Base-by-base conservation (phyloP, 2,888 invertebrate genomes). In the Oligia latruncula region DNA sequence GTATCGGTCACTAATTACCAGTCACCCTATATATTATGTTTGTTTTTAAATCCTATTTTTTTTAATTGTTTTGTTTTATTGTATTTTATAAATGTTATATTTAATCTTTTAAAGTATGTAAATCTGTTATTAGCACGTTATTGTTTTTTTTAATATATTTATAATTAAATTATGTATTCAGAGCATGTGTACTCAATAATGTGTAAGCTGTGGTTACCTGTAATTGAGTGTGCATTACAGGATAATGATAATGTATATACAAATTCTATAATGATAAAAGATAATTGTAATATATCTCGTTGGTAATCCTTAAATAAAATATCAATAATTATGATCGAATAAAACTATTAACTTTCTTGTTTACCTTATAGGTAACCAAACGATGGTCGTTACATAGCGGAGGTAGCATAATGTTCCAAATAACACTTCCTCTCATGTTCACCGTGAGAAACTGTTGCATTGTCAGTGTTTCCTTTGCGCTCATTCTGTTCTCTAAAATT, bases 351-450 rank as follows among this genome's bases (percentile, higher is more conserved):
- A 9, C 17, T 58, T 17, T 40, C 9, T 58, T 40, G 17, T n/a
- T 88, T 90, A 98, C 98, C 96, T 98, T 98, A 88, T 97, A 98
- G 0, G 98, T 97, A 85, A 97, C 96, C 70, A 97, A 96, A 4
- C 95, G 91, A 77, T 97, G 96, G 4, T 96, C 92, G 0, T 95
- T 92, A 65, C 94, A 93, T 40, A 97, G 93, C 0, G 97, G 92
- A 0, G 97, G 97, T 9, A 98, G 91, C 29, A 95, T 91, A 23
- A 98, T 93, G 77, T 97, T 97, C n/a, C 97, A 92, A 35, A 98
- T 97, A 0, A 97, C 88, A 80, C 93, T 94, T 55, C 94, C 93
- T 15, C 88, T 93, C 97, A 97, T 96, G 83, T 97, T 90, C 2
- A 90, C 87, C n/a, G 90, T 91, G 2, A 97, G 87, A 80, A 97